Percentiles rank a stretch among this genome's conserved stretches.
These are phyloP conservation scores for Bradypodion ventrale DNA, from an alignment of 2,797 vertebrate species.

Conservation along the genomic window DNA sequence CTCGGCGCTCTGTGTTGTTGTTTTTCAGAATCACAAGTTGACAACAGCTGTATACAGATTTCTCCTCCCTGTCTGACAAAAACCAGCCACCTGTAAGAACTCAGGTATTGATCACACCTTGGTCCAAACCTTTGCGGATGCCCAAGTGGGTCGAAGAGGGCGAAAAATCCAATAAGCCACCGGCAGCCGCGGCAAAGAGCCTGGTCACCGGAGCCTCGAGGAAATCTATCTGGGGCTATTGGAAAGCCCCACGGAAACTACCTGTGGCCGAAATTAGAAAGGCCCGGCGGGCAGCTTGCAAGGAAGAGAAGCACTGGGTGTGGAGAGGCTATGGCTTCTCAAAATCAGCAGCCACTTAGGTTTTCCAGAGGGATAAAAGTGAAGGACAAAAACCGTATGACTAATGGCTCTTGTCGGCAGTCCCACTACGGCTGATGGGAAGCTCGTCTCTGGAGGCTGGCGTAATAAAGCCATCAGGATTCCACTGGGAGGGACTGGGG, in stretches of 20 bases:
- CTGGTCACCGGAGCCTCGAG: background rate
- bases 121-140: background rate
- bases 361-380: constrained; percentile 47
- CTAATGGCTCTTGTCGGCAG: constrained; percentile 51
- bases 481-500: constrained; percentile 17
- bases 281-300: constrained; percentile 35
- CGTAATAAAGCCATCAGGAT: constrained; percentile 50
- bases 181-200: background rate
- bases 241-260: constrained; percentile 61
- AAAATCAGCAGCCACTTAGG: constrained; percentile 50
- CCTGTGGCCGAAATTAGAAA: constrained; percentile 1
- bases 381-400: constrained; percentile 44
- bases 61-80: background rate
- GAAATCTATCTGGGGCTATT: constrained; percentile 32
- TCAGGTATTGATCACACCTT: background rate
- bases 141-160: background rate
- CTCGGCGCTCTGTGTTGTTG: too few relatives aligned
- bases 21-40: background rate
- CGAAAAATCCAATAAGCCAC: background rate
- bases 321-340: constrained; percentile 32
- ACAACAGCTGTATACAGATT: fast-evolving
- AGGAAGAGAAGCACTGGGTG: constrained; percentile 22
- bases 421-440: constrained; percentile 34
- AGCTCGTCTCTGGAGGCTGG: constrained; percentile 6
- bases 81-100: background rate